Conservation (phyloP, 2,888 invertebrate genomes). For the Lissocephala sabroskyi region DNA sequence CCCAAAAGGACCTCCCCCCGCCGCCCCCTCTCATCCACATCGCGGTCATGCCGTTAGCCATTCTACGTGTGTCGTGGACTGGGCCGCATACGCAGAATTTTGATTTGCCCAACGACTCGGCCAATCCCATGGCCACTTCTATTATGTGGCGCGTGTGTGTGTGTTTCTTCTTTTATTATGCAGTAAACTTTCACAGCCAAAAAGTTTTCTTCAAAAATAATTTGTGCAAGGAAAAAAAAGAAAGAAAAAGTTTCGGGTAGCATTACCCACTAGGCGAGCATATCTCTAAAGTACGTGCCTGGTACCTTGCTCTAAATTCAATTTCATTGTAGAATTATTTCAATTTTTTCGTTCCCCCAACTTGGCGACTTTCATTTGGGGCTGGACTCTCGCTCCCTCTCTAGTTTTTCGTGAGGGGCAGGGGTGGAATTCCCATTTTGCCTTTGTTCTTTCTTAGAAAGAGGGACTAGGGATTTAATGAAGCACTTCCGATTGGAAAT, state of each 20-base stretch:
- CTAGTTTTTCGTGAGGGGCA: too few species aligned
- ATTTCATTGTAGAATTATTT: constrained; percentile 48
- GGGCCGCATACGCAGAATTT: constrained; percentile 49
- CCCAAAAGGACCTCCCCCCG: neutral
- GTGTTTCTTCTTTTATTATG: constrained; percentile 39
- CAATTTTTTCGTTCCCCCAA: neutral
- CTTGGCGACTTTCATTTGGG: too few species aligned
- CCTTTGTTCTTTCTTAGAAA: too few species aligned
- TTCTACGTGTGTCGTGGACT: constrained; percentile 23
- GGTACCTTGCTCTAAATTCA: constrained; percentile 57
- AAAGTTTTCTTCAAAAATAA: constrained; percentile 45
- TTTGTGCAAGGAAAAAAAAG: constrained; percentile 9
- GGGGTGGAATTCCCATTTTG: too few species aligned
- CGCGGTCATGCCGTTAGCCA: neutral
- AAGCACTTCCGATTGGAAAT: too few species aligned
- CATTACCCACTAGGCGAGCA: constrained; percentile 26
- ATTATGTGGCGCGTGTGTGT: constrained; percentile 13
- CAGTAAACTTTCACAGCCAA: constrained; percentile 53
- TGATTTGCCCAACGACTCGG: constrained; percentile 39
- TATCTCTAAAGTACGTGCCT: constrained; percentile 46
- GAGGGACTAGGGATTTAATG: too few species aligned
- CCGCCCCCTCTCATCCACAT: neutral
- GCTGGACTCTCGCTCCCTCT: too few species aligned
- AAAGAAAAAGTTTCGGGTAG: constrained; percentile 34
- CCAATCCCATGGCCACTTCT: constrained; percentile 8